Evolutionary conservation across 2,797 vertebrate genomes (phyloP), one percentile per base, ranked within the genome.

Genomic region (Hemibagrus guttatus): DNA sequence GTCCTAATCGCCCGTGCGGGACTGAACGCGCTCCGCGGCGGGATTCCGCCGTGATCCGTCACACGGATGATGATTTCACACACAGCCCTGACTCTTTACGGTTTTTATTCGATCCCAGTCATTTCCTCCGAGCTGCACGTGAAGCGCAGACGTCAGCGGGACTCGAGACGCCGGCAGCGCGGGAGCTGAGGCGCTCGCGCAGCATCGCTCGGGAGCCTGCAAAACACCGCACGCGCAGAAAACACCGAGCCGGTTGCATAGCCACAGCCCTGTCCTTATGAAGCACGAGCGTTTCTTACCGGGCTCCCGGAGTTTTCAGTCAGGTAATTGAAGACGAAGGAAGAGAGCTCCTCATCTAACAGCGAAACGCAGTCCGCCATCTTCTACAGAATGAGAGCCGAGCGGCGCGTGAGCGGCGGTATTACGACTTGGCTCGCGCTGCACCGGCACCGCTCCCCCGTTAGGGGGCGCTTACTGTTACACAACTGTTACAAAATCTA

Each of bases 281-380:
- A 19, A 1, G 79, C 39, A 21, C 71, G 58, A 46, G 71, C 3
- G 59, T 75, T 0, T 89, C 94, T 94, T 97, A 99, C 98, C 97
- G 97, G 97, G 94, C 97, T 96, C 91, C 92, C 93, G 91, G 95
- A 94, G 93, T 93, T 95, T 95, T 98, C 97, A 92, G 97, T 96
- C 95, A 98, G 95, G 96, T 98, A 98, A 96, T 94, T 98, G 95
- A 98, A 98, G 94, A 98, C 97, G 94, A 98, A 98, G 90, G 97
- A 98, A 95, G 97, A 97, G 94, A 99, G 97, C 95, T 98, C 98
- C 91, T 98, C 98, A 93, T 99, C 97, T 93, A 98, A 97, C 94
- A 99, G 96, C 96, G 97, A 95, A 96, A 96, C 95, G 96, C 97
- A 98, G 96, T 98, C 97, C 97, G 97, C 98, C 97, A 99, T 99